These are phyloP conservation scores for Lasioglossum pauxillum DNA, from an alignment of 2,888 invertebrate genomes.

Conservation along the genomic window DNA sequence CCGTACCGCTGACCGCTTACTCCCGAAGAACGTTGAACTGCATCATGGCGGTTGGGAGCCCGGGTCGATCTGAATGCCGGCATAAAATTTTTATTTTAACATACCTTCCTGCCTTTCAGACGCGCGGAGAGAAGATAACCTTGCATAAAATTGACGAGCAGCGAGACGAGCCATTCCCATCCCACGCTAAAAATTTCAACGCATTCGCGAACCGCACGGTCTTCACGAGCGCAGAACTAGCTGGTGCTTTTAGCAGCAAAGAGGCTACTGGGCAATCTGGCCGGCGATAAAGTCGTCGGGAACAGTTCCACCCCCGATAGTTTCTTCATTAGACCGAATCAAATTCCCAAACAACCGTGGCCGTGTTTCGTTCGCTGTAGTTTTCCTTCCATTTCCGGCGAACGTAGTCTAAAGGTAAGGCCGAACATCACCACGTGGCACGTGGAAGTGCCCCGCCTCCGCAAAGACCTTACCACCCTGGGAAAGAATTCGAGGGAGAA, in stretches of 20 bases:
- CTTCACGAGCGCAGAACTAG: conserved; percentile 28
- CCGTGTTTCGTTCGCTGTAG: background rate
- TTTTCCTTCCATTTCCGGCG: background rate
- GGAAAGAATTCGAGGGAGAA: conserved; percentile 1
- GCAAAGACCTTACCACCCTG: background rate
- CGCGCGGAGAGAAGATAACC: conserved; percentile 26
- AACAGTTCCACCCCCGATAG: background rate
- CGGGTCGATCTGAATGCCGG: conserved; percentile 9
- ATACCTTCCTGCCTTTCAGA: conserved; percentile 7
- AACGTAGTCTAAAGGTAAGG: background rate
- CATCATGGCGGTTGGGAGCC: background rate
- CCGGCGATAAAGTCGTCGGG: conserved; percentile 12
- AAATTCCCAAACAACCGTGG: conserved; percentile 12
- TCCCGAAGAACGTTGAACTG: conserved; percentile 3
- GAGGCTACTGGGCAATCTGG: conserved; percentile 17
- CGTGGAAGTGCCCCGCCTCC: background rate
- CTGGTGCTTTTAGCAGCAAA: conserved; percentile 8
- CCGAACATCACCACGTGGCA: background rate
- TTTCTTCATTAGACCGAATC: conserved; percentile 14
- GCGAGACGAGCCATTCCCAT: conserved; percentile 42
- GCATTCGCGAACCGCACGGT: conserved; percentile 35
- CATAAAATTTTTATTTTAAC: conserved; percentile 25
- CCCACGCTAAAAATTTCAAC: conserved; percentile 44
- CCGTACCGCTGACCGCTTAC: background rate
- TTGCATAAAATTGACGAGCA: conserved; percentile 48